Evolutionary conservation across 37 sponge, comb jelly and placozoan genomes (phyloP), one percentile per base, ranked within the genome.

Genomic region (Crambe crambe): DNA sequence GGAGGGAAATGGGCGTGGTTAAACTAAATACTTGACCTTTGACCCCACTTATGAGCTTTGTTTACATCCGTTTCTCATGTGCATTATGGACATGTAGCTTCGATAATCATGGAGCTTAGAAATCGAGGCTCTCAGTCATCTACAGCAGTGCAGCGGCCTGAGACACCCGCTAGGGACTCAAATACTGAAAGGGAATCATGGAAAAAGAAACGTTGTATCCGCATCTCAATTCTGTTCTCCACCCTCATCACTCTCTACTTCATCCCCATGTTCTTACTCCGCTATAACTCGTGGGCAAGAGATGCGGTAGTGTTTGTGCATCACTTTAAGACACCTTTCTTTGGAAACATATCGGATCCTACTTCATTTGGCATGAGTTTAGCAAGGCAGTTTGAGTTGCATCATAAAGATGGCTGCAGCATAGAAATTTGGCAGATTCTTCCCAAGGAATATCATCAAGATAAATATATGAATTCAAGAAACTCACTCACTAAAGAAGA

Each of bases 361-460:
- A 21, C 42, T 29, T 43, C 76, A 34, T 87, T 85, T 47, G 88
- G 88, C 30, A 38, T 94, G 34, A 73, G n/a, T 4, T 20, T 30
- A 10, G 74, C 85, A 0, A 79, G 80, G 17, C 42, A 80, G 26
- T 75, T 84, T 32, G 80, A 80, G 44, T 72, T 91, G 18, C 23
- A 23, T 3, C 89, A 87, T n/a, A 57, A 80, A 26, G 58, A 69
- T 25, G 76, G 67, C 15, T 76, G 74, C 56, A 21, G 42, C 0
- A n/a, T 92, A 22, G 76, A 78, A 18, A 43, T 70, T 15, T 92
- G 92, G 92, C 89, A 92, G 18, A 44, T 92, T 18, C 58, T 83
- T 22, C 82, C 92, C 12, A 26, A 35, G 21, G 1, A 61, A 2
- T 90, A 85, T 60, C 21, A 59, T 42, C 23, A 35, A 25, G 47